Conservation (phyloP, 2,797 vertebrate genomes). For the Crotalus adamanteus region DNA sequence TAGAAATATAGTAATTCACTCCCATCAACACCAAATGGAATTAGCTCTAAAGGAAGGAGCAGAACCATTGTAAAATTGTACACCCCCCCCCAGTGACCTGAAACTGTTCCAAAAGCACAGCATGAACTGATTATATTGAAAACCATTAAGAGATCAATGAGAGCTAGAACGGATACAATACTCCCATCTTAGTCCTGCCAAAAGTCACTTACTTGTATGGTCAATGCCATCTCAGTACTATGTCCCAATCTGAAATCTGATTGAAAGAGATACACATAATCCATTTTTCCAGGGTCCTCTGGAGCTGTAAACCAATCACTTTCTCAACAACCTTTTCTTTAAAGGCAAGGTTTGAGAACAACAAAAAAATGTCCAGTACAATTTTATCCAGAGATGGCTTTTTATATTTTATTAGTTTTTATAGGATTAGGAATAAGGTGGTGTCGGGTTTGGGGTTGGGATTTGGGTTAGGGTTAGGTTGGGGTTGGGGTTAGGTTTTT, state of each 20-base stretch:
- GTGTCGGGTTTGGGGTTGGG: no score
- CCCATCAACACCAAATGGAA: background rate
- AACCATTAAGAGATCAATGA: background rate
- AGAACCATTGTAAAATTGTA: background rate
- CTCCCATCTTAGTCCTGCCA: background rate
- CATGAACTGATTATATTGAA: background rate
- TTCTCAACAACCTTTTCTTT: background rate
- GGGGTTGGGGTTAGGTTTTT: no score
- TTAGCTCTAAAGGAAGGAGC: background rate
- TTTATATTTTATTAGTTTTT: background rate
- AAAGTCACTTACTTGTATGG: background rate
- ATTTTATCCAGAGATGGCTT: background rate
- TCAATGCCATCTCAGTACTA: background rate
- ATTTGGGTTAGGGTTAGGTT: no score
- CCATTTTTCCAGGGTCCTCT: background rate
- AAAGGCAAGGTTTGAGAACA: background rate
- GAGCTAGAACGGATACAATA: background rate
- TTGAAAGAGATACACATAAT: background rate
- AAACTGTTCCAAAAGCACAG: background rate
- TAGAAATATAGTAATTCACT: background rate
- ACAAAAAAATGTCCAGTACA: background rate
- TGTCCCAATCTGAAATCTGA: background rate
- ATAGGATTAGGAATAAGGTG: no score
- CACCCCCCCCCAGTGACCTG: background rate
- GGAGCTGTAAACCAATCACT: background rate